Evolutionary conservation across 2,797 vertebrate species (phyloP).

Genomic region (Amphiprion clarkii): DNA sequence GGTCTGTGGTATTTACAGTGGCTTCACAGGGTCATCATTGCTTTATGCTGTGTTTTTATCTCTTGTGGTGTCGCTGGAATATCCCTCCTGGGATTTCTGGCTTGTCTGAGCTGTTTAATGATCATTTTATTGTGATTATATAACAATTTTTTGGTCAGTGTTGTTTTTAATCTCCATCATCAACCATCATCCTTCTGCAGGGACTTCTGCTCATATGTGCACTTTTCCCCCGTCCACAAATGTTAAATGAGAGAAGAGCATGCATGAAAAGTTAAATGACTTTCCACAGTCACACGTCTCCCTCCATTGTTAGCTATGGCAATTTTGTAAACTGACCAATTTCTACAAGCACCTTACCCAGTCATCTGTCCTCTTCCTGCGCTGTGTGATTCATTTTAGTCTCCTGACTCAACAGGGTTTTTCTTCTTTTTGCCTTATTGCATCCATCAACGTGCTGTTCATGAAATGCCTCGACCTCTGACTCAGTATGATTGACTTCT

Average conservation of each 20-base stretch:
- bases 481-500: neutral
- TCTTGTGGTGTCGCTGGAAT: slow-evolving; percentile 49
- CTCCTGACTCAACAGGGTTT: slow-evolving; percentile 73
- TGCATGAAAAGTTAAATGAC: slow-evolving; percentile 2
- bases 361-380: slow-evolving; percentile 81
- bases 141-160: slow-evolving; percentile 15
- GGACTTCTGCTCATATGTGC: neutral
- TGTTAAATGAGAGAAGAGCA: neutral
- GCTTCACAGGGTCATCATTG: slow-evolving; percentile 30
- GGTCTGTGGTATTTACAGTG: slow-evolving; percentile 30
- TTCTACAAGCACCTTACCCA: slow-evolving; percentile 62
- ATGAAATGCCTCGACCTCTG: slow-evolving; percentile 16
- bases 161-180: slow-evolving; percentile 20
- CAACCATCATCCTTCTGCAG: slow-evolving; percentile 4
- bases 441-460: slow-evolving; percentile 26
- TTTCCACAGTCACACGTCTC: slow-evolving; percentile 29
- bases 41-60: slow-evolving; percentile 42
- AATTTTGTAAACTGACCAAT: slow-evolving; percentile 62
- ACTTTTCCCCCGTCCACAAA: neutral
- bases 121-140: slow-evolving; percentile 26
- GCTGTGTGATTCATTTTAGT: slow-evolving; percentile 61
- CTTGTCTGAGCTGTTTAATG: slow-evolving; percentile 25
- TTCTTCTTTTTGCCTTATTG: slow-evolving; percentile 34
- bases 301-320: slow-evolving; percentile 50
- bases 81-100: slow-evolving; percentile 31